Conservation (phyloP, 92 coral and sea anemone genomes). For the Palythoa heliodiscus region DNA sequence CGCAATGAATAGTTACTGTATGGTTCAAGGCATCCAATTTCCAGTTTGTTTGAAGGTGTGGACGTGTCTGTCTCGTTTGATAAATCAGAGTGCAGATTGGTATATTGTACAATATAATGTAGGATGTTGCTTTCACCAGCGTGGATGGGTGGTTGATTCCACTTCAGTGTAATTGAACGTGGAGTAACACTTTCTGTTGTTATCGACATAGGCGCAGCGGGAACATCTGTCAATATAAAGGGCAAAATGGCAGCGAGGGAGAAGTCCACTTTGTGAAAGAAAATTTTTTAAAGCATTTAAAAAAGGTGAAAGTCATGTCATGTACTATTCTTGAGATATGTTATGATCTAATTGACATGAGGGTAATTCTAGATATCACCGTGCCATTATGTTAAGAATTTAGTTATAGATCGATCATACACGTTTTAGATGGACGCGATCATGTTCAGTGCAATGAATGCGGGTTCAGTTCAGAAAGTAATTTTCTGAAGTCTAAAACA, state of each 20-base stretch:
- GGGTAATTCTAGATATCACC: too few relatives aligned
- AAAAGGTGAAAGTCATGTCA: too few relatives aligned
- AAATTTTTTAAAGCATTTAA: too few relatives aligned
- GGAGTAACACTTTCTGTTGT: slow-evolving; percentile 8
- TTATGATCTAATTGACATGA: too few relatives aligned
- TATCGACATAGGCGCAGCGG: slow-evolving; percentile 24
- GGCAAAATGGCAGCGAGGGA: neutral
- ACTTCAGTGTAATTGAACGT: slow-evolving; percentile 34
- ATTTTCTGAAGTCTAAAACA: too few relatives aligned
- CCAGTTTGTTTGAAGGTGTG: neutral
- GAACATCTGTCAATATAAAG: slow-evolving; percentile 30
- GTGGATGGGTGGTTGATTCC: slow-evolving; percentile 24
- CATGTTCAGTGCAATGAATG: too few relatives aligned
- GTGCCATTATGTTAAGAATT: too few relatives aligned
- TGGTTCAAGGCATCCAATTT: slow-evolving; percentile 10
- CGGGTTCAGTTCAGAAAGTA: too few relatives aligned
- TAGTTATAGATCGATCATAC: too few relatives aligned
- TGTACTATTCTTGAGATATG: too few relatives aligned
- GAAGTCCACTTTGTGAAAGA: too few relatives aligned
- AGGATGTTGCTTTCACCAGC: slow-evolving; percentile 25
- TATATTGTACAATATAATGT: slow-evolving; percentile 15
- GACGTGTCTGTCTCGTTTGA: neutral
- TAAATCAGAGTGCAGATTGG: neutral
- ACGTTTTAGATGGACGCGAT: too few relatives aligned
- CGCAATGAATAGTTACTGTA: slow-evolving; percentile 53